These are phyloP conservation scores for Drosophila ficusphila DNA, from an alignment of 1,140 invertebrate species.

Conservation along the genomic window DNA sequence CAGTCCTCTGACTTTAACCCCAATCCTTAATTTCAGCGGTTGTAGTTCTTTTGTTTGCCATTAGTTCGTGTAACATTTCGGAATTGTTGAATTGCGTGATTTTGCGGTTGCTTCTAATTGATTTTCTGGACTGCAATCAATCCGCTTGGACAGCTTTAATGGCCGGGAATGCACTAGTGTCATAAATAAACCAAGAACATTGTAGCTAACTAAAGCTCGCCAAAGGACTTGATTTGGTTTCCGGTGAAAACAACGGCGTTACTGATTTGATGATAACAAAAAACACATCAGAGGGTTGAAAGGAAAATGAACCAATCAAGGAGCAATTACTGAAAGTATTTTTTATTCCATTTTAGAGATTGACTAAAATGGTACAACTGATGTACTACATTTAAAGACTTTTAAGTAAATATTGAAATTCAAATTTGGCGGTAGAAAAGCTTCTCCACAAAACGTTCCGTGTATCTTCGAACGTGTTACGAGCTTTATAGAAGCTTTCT, in stretches of 20 bases:
- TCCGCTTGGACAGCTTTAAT: conserved; percentile 23
- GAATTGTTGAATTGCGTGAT: conserved; percentile 74
- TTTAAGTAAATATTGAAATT: neutral
- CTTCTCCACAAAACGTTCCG: conserved; percentile 6
- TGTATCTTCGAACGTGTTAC: neutral
- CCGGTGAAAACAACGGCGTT: neutral
- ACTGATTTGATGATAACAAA: neutral
- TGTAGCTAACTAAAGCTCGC: neutral
- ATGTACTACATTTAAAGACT: too few species aligned
- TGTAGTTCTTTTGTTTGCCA: conserved; percentile 20
- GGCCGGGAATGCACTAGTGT: conserved; percentile 1
- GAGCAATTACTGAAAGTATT: neutral
- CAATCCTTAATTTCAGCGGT: neutral
- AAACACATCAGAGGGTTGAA: neutral
- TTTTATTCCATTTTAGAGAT: too few species aligned
- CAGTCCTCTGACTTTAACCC: conserved; percentile 14
- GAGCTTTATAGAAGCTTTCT: conserved; percentile 1
- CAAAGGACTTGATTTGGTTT: neutral
- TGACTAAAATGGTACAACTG: too few species aligned
- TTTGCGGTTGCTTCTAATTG: conserved; percentile 58
- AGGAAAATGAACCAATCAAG: neutral
- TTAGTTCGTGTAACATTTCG: conserved; percentile 24
- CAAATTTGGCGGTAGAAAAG: neutral
- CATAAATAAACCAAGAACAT: conserved; percentile 1
- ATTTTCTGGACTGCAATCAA: conserved; percentile 64